Conservation (phyloP, 2,113 vertebrate species). For the Misgurnus mizolepis region DNA sequence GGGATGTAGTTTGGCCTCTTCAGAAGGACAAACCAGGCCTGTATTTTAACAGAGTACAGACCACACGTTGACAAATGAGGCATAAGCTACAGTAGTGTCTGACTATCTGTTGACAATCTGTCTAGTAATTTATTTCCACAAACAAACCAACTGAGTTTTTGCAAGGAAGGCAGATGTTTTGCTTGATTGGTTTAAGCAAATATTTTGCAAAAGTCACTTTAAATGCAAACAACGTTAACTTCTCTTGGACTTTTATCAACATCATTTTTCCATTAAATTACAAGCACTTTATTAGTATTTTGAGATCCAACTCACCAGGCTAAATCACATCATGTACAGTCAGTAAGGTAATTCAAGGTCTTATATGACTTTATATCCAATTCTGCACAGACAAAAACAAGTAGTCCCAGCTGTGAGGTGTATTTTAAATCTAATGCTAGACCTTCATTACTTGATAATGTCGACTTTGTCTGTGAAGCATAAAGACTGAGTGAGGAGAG, state of each 20-base stretch:
- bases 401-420: not conserved
- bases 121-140: not conserved
- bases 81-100: not conserved
- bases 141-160: slow-evolving; percentile 15
- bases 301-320: not conserved
- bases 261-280: slow-evolving; percentile 4
- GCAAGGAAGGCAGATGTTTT: not conserved
- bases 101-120: slow-evolving; percentile 6
- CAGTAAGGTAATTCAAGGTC: not conserved
- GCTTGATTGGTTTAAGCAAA: not conserved
- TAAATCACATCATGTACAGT: not conserved
- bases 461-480: not conserved
- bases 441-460: slow-evolving; percentile 1
- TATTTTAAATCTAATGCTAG: slow-evolving; percentile 2
- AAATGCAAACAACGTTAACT: not conserved
- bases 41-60: not conserved
- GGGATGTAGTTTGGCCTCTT: too few species aligned
- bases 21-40: not conserved
- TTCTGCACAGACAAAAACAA: not conserved
- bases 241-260: not conserved
- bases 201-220: not conserved
- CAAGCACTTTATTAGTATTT: not conserved
- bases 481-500: not conserved
- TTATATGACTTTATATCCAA: too few species aligned
- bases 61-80: not conserved